Conservation (phyloP, 2,113 vertebrate species). For the Poicephalus gulielmi region DNA sequence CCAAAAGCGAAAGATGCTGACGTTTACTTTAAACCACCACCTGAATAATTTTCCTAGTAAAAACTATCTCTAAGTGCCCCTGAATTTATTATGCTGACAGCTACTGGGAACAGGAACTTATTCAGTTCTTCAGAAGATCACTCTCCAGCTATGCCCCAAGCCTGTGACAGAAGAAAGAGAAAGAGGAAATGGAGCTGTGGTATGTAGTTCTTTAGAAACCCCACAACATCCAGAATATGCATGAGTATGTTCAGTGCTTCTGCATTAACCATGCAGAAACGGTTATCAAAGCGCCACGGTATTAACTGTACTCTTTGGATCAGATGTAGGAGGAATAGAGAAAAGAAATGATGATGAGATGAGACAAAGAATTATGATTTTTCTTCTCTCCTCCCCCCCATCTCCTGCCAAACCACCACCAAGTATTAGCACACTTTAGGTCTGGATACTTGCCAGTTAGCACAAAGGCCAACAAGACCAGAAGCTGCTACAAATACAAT, state of each 20-base stretch:
- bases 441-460: background rate
- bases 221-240: background rate
- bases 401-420: background rate
- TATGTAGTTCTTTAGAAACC: background rate
- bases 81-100: background rate
- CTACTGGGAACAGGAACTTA: background rate
- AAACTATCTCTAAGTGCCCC: background rate
- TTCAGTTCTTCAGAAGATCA: background rate
- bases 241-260: background rate
- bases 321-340: background rate
- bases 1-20: background rate
- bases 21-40: background rate
- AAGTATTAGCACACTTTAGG: background rate
- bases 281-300: background rate
- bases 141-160: background rate
- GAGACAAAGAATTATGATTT: background rate
- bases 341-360: background rate
- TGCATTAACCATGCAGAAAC: background rate
- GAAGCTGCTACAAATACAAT: background rate
- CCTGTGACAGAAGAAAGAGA: background rate
- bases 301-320: background rate
- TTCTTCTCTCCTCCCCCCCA: background rate
- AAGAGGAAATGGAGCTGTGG: conserved; percentile 6
- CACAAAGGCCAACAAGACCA: background rate
- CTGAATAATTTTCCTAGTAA: background rate